phyloP scores from a whole-genome alignment of 37 sponge, comb jelly and placozoan genomes.

The Theonella swinhoei region DNA sequence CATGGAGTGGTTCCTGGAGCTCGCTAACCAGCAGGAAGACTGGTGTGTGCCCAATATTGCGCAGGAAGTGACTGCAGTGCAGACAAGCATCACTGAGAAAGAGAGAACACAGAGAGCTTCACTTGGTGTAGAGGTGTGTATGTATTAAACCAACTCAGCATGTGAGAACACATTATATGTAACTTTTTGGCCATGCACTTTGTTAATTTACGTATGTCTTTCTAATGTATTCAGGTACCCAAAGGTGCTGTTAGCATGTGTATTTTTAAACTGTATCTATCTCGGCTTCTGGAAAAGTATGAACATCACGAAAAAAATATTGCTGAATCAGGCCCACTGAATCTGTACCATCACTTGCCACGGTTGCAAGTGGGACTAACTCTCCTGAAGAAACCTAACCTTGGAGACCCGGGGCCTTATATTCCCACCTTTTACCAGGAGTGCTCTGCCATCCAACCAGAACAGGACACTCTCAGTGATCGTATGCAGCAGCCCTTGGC shows the following conservation, averaged over 20 bases:
- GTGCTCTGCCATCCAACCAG: slow-evolving; percentile 12
- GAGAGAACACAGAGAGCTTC: neutral
- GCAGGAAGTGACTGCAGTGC: neutral
- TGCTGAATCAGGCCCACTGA: slow-evolving; percentile 29
- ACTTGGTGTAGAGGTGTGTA: no score
- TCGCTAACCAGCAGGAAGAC: slow-evolving; percentile 46
- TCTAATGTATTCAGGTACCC: neutral
- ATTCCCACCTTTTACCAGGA: slow-evolving; percentile 61
- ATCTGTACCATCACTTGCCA: slow-evolving; percentile 33
- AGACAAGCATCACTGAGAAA: neutral
- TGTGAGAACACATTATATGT: neutral
- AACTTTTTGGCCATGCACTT: neutral
- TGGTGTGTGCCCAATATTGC: slow-evolving; percentile 1
- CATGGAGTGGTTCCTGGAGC: slow-evolving; percentile 51
- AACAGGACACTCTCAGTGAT: neutral
- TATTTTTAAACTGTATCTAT: slow-evolving; percentile 58
- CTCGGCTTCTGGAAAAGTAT: slow-evolving; percentile 51
- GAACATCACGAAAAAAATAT: neutral
- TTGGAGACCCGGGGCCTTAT: slow-evolving; percentile 29
- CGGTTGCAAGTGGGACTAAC: slow-evolving; percentile 27
- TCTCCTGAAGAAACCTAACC: neutral
- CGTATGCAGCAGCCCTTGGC: slow-evolving; percentile 82
- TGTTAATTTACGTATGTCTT: neutral
- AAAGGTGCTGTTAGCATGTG: slow-evolving; percentile 14
- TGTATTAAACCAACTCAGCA: no score